Conservation (phyloP, 2,888 invertebrate species). For the Drosophila lutescens region DNA sequence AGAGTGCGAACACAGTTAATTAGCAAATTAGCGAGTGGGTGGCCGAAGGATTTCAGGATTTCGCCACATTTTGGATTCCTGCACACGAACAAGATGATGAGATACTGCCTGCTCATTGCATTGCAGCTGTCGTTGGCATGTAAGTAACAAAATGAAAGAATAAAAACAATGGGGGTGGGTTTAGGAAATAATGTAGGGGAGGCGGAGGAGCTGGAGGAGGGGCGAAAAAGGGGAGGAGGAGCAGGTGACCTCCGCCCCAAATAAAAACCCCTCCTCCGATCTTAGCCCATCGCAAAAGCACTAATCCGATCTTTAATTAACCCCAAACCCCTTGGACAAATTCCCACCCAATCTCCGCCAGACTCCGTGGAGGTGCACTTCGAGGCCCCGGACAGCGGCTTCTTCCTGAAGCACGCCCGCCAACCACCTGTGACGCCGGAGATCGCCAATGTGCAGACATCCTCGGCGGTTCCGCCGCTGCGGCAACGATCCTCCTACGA, state of each 20-base stretch:
- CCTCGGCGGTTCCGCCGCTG: conserved; percentile 66
- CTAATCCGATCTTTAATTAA: neutral
- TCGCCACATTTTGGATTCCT: conserved; percentile 12
- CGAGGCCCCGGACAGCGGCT: conserved; percentile 95
- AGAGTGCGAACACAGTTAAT: conserved; percentile 5
- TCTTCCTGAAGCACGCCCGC: conserved; percentile 93
- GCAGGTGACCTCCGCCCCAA: neutral
- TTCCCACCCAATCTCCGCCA: conserved; percentile 84
- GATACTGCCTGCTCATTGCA: conserved; percentile 61
- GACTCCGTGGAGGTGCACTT: conserved; percentile 95
- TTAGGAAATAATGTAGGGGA: too few relatives aligned
- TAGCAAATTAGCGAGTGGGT: conserved; percentile 13
- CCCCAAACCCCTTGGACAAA: neutral
- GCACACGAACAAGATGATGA: conserved; percentile 49
- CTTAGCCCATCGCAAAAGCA: neutral
- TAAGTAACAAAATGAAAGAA: conserved; percentile 51
- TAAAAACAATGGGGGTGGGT: conserved; percentile 8
- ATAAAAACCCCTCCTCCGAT: neutral
- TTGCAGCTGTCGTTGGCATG: conserved; percentile 69
- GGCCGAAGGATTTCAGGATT: conserved; percentile 10
- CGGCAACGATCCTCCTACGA: conserved; percentile 84
- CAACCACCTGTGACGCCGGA: conserved; percentile 86
- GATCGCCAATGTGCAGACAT: conserved; percentile 77
- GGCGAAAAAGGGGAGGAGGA: neutral
- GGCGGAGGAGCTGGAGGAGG: neutral